A percentile compares a stretch with the other conserved stretches of the same genome.
phyloP scores from a whole-genome alignment of 2,797 vertebrate species.

The Vireo griseus region DNA sequence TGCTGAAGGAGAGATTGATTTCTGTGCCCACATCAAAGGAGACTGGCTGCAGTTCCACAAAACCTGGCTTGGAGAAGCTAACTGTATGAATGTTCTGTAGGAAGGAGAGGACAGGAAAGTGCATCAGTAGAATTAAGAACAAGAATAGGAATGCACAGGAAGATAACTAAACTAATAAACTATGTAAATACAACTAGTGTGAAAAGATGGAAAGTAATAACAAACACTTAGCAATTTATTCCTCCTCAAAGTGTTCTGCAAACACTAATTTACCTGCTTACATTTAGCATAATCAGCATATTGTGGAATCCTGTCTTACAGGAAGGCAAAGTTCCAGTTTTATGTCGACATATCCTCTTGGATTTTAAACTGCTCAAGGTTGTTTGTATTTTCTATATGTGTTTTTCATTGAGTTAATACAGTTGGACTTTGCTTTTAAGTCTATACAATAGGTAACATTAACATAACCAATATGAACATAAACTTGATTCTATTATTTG shows the following conservation, averaged over 20 bases:
- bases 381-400: neutral
- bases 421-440: neutral
- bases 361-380: neutral
- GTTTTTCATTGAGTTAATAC: neutral
- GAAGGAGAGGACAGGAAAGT: neutral
- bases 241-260: neutral
- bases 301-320: neutral
- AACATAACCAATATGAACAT: neutral
- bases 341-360: neutral
- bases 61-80: constrained; percentile 90
- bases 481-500: neutral
- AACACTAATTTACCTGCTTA: neutral
- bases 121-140: neutral
- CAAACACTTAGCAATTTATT: neutral
- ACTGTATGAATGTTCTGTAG: constrained; percentile 89
- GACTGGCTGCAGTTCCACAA: constrained; percentile 84
- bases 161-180: neutral
- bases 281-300: neutral
- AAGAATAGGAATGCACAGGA: neutral
- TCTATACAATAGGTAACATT: neutral
- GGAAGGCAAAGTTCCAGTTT: neutral
- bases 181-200: neutral
- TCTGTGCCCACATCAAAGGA: constrained; percentile 82
- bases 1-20: constrained; percentile 96
- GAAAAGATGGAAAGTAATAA: neutral